Conservation (phyloP, 2,113 vertebrate genomes). For the Merops nubicus region DNA sequence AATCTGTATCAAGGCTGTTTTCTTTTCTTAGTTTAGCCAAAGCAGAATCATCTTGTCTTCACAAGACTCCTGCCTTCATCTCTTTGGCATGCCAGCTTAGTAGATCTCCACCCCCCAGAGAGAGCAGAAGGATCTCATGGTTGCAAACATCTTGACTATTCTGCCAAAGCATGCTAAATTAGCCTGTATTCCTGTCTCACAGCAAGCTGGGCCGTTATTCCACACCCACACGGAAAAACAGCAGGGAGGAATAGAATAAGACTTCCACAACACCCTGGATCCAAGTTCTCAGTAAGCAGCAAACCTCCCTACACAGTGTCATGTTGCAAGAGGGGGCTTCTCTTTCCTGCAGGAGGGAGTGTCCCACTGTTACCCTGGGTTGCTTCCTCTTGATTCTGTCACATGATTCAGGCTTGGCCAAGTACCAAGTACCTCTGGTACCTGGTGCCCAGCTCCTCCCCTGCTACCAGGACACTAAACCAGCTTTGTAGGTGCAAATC, state of each 20-base stretch:
- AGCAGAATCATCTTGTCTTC: no score
- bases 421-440: no score
- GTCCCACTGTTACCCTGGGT: rapidly evolving
- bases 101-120: no score
- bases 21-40: no score
- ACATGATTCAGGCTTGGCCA: background rate
- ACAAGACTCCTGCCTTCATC: no score
- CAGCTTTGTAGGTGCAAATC: background rate
- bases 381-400: no score
- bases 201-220: background rate
- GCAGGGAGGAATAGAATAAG: rapidly evolving
- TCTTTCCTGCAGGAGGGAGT: background rate
- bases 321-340: background rate
- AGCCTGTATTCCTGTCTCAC: background rate
- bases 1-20: no score
- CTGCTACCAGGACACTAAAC: background rate
- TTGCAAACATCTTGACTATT: background rate
- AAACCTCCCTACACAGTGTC: background rate
- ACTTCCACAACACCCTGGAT: background rate
- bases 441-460: rapidly evolving
- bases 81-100: no score
- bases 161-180: background rate
- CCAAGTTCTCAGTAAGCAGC: background rate
- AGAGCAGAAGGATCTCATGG: background rate
- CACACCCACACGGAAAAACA: background rate